A percentile compares a stretch with the other conserved stretches of the same genome.
phyloP scores from a whole-genome alignment of 2,888 invertebrate genomes.

The Limenitis camilla region DNA sequence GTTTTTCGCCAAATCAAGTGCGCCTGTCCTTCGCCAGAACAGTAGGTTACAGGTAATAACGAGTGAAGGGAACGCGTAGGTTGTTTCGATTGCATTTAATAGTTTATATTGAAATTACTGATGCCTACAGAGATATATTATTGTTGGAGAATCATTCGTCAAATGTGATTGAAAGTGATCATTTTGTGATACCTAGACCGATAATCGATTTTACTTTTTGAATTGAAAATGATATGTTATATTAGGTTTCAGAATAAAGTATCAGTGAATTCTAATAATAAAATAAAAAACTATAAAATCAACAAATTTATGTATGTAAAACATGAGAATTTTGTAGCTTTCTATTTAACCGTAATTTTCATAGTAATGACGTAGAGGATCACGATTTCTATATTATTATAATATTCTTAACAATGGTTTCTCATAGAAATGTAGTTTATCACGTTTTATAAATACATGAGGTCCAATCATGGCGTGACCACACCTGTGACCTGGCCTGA shows the following conservation, averaged over 20 bases:
- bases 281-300: no score
- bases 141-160: conserved; percentile 26
- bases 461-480: conserved; percentile 22
- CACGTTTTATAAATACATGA: conserved; percentile 19
- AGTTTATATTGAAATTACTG: conserved; percentile 22
- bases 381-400: conserved; percentile 5
- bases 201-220: conserved; percentile 3
- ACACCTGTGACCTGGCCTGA: conserved; percentile 23
- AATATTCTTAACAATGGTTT: conserved; percentile 9
- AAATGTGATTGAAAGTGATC: conserved; percentile 21
- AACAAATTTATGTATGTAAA: no score
- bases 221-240: not conserved
- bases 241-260: not conserved
- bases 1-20: conserved; percentile 19
- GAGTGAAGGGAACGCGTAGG: conserved; percentile 39
- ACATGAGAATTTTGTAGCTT: no score
- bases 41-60: conserved; percentile 26
- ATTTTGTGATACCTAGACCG: not conserved
- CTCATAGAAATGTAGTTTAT: conserved; percentile 19
- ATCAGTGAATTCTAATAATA: not conserved
- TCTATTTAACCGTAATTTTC: no score
- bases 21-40: conserved; percentile 27
- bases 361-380: no score
- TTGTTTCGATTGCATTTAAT: conserved; percentile 27
- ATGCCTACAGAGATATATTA: conserved; percentile 24